Evolutionary conservation across 30 jellyfish, hydroid and myxozoan genomes (phyloP), one percentile per base, ranked within the genome.

Genomic region (Rhopilema esculentum): DNA sequence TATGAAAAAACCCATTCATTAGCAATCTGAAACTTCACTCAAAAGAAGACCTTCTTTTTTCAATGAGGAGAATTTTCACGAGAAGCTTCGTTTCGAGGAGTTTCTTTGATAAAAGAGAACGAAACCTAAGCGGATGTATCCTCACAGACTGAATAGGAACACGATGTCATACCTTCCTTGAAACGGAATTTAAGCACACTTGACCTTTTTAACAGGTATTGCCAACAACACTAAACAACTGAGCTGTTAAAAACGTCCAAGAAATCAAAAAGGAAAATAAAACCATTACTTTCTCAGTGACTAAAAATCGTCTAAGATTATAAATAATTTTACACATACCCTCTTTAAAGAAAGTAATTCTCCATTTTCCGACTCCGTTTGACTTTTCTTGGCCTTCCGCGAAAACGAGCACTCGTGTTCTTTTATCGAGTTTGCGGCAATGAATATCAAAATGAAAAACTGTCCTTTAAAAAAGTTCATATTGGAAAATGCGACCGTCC

Each of bases 161-260:
- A 66, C 52, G 51, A 66, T 66, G 77, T 20, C 77, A 66, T 66
- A 32, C 30, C 30, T 66, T 23, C 77, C 57, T 40, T 40, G 57
- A 40, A 40, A 40, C 57, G 57, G 12, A 40, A 6, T 12, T 12
- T 40, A 40, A 40, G 12, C 57, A 2, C 6, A 40, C 57, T 66
- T 66, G 77, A 66, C 77, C 77, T 66, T 32, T 63, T 19, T 32
- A 23, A 66, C 77, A 66, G 77, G 77, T 66, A 66, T 23, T 32
- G 33, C 51, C 0, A 15, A 66, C 30, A 29, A 66, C 77, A 2
- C 57, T 40, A 2, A 40, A 12, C 57, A 40, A 40, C 57, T 6
- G 57, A 40, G 57, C n/a, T n/a, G n/a, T n/a, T n/a, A n/a, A n/a
- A n/a, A n/a, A n/a, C n/a, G n/a, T n/a, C n/a, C n/a, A n/a, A n/a